A percentile compares a stretch with the other conserved stretches of the same genome.
phyloP scores from a whole-genome alignment of 2,888 invertebrate species.

The Brachyptera putata region DNA sequence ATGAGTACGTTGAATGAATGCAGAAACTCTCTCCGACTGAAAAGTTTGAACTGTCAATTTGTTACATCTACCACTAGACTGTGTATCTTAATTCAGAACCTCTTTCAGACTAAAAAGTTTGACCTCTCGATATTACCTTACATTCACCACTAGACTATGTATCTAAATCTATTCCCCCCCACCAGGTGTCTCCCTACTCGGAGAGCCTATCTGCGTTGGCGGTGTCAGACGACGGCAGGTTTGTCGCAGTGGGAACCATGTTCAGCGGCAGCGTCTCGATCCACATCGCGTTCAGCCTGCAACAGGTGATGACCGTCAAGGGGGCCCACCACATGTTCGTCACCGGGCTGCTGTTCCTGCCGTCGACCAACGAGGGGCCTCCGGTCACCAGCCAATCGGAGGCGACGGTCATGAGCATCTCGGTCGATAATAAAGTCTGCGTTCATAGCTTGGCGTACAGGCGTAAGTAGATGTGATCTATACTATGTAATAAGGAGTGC shows the following conservation, averaged over 20 bases:
- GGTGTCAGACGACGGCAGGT: slow-evolving; percentile 87
- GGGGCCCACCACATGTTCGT: slow-evolving; percentile 95
- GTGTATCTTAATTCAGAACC: too few relatives aligned
- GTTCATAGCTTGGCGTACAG: slow-evolving; percentile 80
- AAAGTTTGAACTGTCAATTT: too few relatives aligned
- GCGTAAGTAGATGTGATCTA: slow-evolving; percentile 62
- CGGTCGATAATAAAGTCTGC: slow-evolving; percentile 90
- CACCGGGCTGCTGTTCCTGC: slow-evolving; percentile 91
- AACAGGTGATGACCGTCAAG: slow-evolving; percentile 46
- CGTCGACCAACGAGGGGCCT: slow-evolving; percentile 64
- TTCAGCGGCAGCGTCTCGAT: slow-evolving; percentile 87
- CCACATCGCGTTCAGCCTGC: slow-evolving; percentile 86
- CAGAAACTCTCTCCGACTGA: too few relatives aligned
- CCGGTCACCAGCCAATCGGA: slow-evolving; percentile 70
- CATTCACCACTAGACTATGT: too few relatives aligned
- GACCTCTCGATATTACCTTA: too few relatives aligned
- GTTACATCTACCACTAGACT: too few relatives aligned
- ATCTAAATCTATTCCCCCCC: not conserved
- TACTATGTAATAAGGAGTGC: too few relatives aligned
- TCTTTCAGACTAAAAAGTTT: too few relatives aligned
- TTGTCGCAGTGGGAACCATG: slow-evolving; percentile 90
- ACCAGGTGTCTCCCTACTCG: not conserved
- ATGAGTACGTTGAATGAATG: too few relatives aligned
- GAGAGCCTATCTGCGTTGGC: slow-evolving; percentile 82
- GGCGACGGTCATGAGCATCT: slow-evolving; percentile 89